Conservation (phyloP, 2,797 vertebrate genomes). For the Fratercula arctica region DNA sequence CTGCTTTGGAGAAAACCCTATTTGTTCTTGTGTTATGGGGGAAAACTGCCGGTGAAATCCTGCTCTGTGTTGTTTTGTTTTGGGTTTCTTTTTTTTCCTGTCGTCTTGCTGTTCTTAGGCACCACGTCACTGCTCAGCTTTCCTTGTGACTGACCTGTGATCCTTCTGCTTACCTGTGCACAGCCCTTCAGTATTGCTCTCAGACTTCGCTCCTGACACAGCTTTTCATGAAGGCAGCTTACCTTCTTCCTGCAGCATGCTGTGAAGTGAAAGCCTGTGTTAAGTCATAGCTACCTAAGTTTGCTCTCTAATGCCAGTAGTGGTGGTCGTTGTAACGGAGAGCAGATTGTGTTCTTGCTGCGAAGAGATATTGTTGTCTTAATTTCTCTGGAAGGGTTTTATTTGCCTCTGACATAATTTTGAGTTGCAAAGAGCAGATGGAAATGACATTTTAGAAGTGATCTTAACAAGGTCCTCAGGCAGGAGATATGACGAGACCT, state of each 20-base stretch:
- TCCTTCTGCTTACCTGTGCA: not conserved
- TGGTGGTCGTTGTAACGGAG: not conserved
- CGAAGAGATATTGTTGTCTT: not conserved
- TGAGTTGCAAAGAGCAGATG: not conserved
- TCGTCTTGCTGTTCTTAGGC: not conserved
- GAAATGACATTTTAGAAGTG: not conserved
- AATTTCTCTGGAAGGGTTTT: not conserved
- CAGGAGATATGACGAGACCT: not conserved
- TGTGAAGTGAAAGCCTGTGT: not conserved
- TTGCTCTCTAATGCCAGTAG: not conserved
- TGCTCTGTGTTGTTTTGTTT: not conserved
- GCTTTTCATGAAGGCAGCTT: not conserved
- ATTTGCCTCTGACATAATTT: not conserved
- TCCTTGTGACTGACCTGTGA: not conserved
- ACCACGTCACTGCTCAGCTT: not conserved
- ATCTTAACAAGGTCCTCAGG: not conserved
- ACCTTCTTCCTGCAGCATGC: not conserved
- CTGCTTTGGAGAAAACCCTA: not conserved
- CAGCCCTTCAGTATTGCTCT: not conserved
- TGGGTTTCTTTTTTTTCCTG: no score
- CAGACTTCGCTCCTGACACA: fast-evolving
- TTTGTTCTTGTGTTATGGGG: not conserved
- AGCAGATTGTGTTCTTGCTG: not conserved
- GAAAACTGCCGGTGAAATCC: not conserved
- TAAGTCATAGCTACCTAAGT: not conserved